A percentile compares a stretch with the other conserved stretches of the same genome.
phyloP scores from a whole-genome alignment of 2,113 vertebrate species.

The Corythoichthys haematopterus region DNA sequence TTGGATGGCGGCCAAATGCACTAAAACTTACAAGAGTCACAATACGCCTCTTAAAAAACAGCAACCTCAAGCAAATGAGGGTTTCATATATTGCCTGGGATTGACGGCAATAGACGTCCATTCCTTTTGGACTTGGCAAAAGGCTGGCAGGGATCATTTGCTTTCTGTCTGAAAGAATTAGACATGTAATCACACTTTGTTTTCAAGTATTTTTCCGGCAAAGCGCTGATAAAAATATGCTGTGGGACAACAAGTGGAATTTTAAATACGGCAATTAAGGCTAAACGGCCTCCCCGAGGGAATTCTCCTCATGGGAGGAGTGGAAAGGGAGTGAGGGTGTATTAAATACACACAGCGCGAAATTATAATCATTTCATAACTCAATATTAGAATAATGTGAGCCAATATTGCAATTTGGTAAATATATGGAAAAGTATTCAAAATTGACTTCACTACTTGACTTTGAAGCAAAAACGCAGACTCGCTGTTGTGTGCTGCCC shows the following conservation, averaged over 20 bases:
- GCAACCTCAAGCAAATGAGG: too few relatives aligned
- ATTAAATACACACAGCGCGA: constrained; percentile 5
- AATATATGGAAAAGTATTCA: not conserved
- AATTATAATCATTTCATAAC: not conserved
- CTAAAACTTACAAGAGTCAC: too few relatives aligned
- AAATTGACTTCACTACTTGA: not conserved
- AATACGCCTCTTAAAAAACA: too few relatives aligned
- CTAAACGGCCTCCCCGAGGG: not conserved
- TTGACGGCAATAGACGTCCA: too few relatives aligned
- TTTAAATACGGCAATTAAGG: constrained; percentile 63
- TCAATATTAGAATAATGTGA: not conserved
- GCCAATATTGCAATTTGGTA: not conserved
- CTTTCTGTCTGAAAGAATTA: too few relatives aligned
- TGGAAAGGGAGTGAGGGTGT: not conserved
- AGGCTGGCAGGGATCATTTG: too few relatives aligned
- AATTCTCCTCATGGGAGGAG: not conserved
- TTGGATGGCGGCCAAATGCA: not conserved
- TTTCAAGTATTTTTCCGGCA: constrained; percentile 47
- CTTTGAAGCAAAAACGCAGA: not conserved
- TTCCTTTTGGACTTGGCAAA: too few relatives aligned
- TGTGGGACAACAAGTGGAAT: constrained; percentile 57
- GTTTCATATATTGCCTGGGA: too few relatives aligned
- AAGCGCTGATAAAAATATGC: constrained; percentile 61
- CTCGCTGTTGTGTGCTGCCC: constrained; percentile 48
- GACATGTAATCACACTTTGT: constrained; percentile 14